These are phyloP conservation scores for Otis tarda DNA, from an alignment of 2,113 vertebrate genomes.

Conservation along the genomic window DNA sequence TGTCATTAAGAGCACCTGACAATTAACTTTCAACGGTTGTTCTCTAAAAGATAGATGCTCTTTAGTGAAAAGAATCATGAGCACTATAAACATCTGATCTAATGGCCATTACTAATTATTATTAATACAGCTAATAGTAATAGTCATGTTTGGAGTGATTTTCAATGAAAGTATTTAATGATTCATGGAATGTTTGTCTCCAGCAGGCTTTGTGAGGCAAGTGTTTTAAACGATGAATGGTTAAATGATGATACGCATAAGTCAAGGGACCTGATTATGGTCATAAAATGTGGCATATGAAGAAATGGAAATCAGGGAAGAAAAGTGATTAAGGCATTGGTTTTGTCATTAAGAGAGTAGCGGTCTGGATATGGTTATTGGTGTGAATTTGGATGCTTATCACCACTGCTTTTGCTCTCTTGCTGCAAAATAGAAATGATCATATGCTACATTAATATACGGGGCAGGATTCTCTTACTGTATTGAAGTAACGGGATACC, in stretches of 20 bases:
- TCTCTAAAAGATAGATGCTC: constrained; percentile 12
- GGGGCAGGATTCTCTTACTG: background rate
- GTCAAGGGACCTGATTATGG: background rate
- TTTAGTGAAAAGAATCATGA: background rate
- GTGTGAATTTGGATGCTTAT: background rate
- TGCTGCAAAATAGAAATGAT: background rate
- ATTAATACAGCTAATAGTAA: constrained; percentile 30
- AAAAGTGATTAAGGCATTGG: background rate
- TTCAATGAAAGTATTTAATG: constrained; percentile 21
- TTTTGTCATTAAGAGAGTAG: background rate
- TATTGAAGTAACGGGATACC: background rate
- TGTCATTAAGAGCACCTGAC: constrained; percentile 1
- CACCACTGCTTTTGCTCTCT: background rate
- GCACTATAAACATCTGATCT: background rate
- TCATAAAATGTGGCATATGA: background rate
- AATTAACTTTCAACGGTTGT: background rate
- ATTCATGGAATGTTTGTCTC: constrained; percentile 32
- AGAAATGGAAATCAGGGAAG: background rate
- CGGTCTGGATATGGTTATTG: background rate
- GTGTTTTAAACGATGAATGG: constrained; percentile 1
- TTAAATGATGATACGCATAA: constrained; percentile 13
- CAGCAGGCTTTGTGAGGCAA: background rate
- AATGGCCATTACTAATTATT: constrained; percentile 34
- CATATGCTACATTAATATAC: background rate
- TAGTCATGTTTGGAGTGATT: background rate